Conservation (phyloP, 1,140 invertebrate genomes). For the Oedothorax gibbosus region DNA sequence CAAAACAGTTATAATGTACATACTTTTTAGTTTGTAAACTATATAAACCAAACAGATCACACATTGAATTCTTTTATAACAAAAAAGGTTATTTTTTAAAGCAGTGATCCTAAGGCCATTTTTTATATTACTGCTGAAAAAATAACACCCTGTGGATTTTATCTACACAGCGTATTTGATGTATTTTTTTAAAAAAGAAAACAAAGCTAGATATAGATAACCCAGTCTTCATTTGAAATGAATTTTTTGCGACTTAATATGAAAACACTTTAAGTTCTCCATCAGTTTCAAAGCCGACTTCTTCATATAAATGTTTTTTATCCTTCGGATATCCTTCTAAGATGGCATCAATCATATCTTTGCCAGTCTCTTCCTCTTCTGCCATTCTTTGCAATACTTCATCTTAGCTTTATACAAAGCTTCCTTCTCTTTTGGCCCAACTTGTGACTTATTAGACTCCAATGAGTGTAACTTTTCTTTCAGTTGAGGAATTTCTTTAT, state of each 20-base stretch:
- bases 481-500: slow-evolving; percentile 63
- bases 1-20: no score
- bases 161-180: no score
- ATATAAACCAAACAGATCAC: no score
- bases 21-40: no score
- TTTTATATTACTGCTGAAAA: no score
- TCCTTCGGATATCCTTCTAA: slow-evolving; percentile 85
- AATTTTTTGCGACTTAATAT: background rate
- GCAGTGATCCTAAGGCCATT: no score
- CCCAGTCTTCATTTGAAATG: no score
- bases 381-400: slow-evolving; percentile 76
- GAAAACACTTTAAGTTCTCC: slow-evolving; percentile 69
- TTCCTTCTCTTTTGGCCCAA: slow-evolving; percentile 72
- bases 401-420: slow-evolving; percentile 73
- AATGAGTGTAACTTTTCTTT: slow-evolving; percentile 64
- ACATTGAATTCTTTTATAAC: no score
- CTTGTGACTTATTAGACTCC: slow-evolving; percentile 21
- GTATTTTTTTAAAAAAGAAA: no score
- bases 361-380: slow-evolving; percentile 81
- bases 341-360: slow-evolving; percentile 82
- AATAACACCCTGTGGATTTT: no score
- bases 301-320: slow-evolving; percentile 83
- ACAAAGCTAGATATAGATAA: no score
- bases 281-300: slow-evolving; percentile 84
- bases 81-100: no score